These are phyloP conservation scores for Drosophila mayri DNA, from an alignment of 1,140 invertebrate genomes.

Conservation along the genomic window DNA sequence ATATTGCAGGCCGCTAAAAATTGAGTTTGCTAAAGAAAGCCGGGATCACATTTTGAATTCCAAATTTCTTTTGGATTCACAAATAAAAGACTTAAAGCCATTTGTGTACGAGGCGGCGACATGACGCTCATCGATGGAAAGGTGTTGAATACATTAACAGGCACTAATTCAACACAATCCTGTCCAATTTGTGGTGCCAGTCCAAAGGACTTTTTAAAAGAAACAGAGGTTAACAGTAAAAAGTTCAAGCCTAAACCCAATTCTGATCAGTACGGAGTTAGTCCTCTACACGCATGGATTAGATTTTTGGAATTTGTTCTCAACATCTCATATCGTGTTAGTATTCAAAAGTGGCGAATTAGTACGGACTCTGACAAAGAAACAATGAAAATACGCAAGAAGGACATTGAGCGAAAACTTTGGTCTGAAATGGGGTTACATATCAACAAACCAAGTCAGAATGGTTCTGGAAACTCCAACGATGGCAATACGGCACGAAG, in stretches of 20 bases:
- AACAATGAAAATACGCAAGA: conserved; percentile 22
- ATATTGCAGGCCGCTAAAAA: no score
- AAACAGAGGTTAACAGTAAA: background rate
- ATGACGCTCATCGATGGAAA: background rate
- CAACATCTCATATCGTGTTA: conserved; percentile 30
- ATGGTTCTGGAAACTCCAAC: conserved; percentile 32
- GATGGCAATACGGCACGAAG: conserved; percentile 24
- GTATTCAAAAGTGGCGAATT: conserved; percentile 29
- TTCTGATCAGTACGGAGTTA: background rate
- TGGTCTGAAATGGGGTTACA: conserved; percentile 25
- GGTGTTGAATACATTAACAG: background rate
- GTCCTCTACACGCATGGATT: conserved; percentile 35
- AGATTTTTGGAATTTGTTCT: conserved; percentile 37
- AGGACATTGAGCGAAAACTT: conserved; percentile 18
- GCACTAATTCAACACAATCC: conserved; percentile 9
- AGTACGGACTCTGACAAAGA: conserved; percentile 23
- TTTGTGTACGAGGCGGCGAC: background rate
- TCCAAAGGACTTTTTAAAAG: conserved; percentile 4
- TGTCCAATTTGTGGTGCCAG: conserved; percentile 4
- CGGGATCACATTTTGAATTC: no score
- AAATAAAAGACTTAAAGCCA: background rate
- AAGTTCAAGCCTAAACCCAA: background rate
- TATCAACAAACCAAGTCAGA: conserved; percentile 37
- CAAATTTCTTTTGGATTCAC: no score
- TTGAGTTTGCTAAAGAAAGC: no score